Percentiles rank a stretch among this genome's conserved stretches.
These are phyloP conservation scores for Diabrotica virgifera DNA, from an alignment of 1,140 invertebrate genomes.

Conservation along the genomic window DNA sequence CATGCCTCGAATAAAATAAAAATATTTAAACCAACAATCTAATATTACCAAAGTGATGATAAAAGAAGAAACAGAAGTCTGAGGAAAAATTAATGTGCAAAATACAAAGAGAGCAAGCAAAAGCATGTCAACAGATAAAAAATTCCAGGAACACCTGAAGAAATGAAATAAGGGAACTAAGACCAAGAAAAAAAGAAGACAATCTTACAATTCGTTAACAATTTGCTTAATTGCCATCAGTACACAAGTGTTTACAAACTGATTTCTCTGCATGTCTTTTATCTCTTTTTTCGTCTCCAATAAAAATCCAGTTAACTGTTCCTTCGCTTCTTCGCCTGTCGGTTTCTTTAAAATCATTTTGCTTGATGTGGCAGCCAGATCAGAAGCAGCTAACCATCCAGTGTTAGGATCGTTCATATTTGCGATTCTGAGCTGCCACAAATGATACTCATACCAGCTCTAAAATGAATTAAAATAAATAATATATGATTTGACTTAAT, in stretches of 20 bases:
- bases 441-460: slow-evolving; percentile 15
- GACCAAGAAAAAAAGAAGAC: no score
- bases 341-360: neutral
- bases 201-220: slow-evolving; percentile 17
- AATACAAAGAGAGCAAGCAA: no score
- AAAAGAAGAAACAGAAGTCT: no score
- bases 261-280: neutral
- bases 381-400: neutral
- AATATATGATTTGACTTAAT: neutral
- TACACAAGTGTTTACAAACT: slow-evolving; percentile 16
- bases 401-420: slow-evolving; percentile 13
- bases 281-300: neutral
- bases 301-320: neutral
- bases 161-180: no score
- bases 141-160: no score
- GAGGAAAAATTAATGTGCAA: no score
- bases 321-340: neutral
- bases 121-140: no score
- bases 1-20: no score
- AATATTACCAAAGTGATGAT: no score
- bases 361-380: neutral
- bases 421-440: slow-evolving; percentile 14
- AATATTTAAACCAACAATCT: no score
- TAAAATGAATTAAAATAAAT: neutral
- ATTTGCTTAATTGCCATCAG: slow-evolving; percentile 20